phyloP scores from a whole-genome alignment of 1,140 invertebrate genomes.

The Colletes latitarsis region DNA sequence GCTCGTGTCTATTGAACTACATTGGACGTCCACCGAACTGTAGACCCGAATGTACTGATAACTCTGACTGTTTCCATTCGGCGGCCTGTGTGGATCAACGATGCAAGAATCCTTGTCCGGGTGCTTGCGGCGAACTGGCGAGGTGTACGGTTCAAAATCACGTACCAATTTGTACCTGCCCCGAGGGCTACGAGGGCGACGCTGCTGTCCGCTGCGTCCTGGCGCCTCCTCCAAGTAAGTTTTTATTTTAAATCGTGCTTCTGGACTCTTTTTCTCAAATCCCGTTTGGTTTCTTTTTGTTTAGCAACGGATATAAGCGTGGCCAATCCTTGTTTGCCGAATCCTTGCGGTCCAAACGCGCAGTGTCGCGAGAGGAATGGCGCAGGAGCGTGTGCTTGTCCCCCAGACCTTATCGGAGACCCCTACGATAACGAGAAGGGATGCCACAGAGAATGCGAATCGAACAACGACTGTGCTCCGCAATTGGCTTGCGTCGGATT shows the following conservation, averaged over 20 bases:
- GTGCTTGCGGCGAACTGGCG: conserved; percentile 88
- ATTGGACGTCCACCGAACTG: conserved; percentile 90
- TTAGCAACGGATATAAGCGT: conserved; percentile 78
- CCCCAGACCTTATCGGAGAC: conserved; percentile 88
- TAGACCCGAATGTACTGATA: conserved; percentile 88
- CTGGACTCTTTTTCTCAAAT: neutral
- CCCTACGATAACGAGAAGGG: conserved; percentile 85
- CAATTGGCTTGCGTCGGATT: conserved; percentile 87
- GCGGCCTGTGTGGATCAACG: conserved; percentile 89
- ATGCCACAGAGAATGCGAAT: conserved; percentile 89
- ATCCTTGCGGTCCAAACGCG: conserved; percentile 90
- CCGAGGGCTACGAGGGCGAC: conserved; percentile 89
- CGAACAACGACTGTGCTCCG: conserved; percentile 87
- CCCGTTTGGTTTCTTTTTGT: conserved; percentile 31
- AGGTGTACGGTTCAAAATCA: conserved; percentile 90
- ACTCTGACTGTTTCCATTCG: conserved; percentile 87
- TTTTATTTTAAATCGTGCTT: neutral
- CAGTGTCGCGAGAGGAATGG: conserved; percentile 89
- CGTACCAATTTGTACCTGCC: conserved; percentile 87
- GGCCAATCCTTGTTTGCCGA: conserved; percentile 86
- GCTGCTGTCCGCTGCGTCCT: conserved; percentile 84
- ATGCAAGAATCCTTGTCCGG: conserved; percentile 90
- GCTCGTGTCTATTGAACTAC: conserved; percentile 88
- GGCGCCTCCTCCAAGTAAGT: conserved; percentile 78
- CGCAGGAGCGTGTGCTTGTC: conserved; percentile 89